Base-by-base conservation (phyloP, 2,797 vertebrate species). In the Bucorvus abyssinicus region DNA sequence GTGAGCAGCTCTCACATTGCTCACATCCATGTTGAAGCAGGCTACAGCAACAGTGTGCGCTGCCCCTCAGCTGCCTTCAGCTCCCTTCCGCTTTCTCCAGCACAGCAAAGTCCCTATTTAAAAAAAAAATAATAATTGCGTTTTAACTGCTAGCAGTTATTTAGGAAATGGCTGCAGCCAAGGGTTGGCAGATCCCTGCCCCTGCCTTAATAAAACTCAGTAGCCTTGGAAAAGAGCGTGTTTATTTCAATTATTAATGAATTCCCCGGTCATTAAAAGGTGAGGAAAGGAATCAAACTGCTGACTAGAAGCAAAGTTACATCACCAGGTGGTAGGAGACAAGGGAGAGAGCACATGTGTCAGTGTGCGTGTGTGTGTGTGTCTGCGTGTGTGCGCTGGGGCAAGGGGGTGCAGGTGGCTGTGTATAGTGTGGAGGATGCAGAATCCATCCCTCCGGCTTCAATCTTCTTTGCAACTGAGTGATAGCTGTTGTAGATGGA, bases 191-290 rank as follows among this genome's bases (percentile, higher is more conserved):
- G 93, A 96, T 96, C 88, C 94, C 80, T 97, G 95, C 84, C 90
- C 86, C 93, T 95, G 88, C 94, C 71, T 90, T 95, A 94, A 95
- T 97, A 97, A 97, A 97, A 96, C 87, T 94, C 94, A 69, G 93
- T 87, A 94, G 96, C 95, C 94, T 89, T 94, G 93, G 95, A 89
- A 97, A 95, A 91, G 77, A 95, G 69, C 27, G 0, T 96, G 95
- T 97, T 97, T 96, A 96, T 97, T 97, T 97, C 93, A 97, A 97
- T 97, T 97, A 97, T 97, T 97, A 97, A 97, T 97, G 93, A 97
- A 96, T 97, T 95, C 93, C 90, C 92, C 12, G 21, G 95, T 96
- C 95, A 96, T 97, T 97, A 97, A 97, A 97, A 97, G 96, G 96
- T 96, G 94, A 97, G 92, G 90, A 95, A 96, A 96, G 89, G 85